These are phyloP conservation scores for Hoplostethus mediterraneus DNA, from an alignment of 2,797 vertebrate genomes.

Conservation along the genomic window DNA sequence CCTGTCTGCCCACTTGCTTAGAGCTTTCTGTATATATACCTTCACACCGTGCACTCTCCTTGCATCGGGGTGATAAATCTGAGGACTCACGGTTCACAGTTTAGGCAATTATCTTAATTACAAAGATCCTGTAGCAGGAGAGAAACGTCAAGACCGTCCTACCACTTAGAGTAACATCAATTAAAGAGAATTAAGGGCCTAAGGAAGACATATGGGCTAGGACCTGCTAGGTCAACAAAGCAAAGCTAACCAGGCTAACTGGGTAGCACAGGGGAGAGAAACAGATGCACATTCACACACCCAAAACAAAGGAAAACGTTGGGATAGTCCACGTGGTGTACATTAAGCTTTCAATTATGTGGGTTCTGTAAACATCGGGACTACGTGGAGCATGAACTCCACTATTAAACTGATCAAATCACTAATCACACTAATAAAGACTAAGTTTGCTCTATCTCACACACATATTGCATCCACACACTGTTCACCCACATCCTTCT, in stretches of 20 bases:
- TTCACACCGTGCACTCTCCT: not conserved
- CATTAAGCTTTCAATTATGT: conserved; percentile 7
- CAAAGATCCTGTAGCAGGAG: conserved; percentile 35
- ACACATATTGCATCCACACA: not conserved
- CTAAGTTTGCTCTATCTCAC: conserved; percentile 8
- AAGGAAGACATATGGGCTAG: conserved; percentile 32
- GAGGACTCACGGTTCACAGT: conserved; percentile 45
- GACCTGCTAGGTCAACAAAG: conserved; percentile 30
- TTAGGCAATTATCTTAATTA: conserved; percentile 64
- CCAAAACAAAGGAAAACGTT: not conserved
- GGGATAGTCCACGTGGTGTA: not conserved
- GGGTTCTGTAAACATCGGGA: conserved; percentile 4
- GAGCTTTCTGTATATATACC: not conserved
- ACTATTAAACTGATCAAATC: conserved; percentile 35
- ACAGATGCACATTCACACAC: not conserved
- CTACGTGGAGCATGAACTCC: conserved; percentile 31
- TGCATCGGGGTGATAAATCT: conserved; percentile 30
- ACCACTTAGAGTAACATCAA: conserved; percentile 52
- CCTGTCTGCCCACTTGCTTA: not conserved
- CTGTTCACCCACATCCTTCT: not conserved
- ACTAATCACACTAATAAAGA: conserved; percentile 42
- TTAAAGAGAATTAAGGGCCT: conserved; percentile 61
- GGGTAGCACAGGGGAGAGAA: not conserved
- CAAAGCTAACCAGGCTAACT: not conserved
- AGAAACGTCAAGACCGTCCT: conserved; percentile 27